A percentile compares a stretch with the other conserved stretches of the same genome.
Evolutionary conservation across 1,140 invertebrate species (phyloP).

Genomic region (Sycophila sp.): DNA sequence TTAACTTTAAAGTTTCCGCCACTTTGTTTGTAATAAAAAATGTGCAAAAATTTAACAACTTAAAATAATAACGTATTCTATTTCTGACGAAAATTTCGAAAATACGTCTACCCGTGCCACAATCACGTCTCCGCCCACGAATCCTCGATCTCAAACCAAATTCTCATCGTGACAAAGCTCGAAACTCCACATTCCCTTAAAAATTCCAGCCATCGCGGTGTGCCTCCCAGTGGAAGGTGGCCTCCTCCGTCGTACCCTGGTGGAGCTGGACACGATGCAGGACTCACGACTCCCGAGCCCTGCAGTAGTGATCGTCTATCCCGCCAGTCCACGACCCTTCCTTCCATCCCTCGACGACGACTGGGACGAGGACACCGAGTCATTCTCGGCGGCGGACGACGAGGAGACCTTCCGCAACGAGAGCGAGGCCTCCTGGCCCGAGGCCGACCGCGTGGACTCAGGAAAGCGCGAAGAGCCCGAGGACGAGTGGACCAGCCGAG

Average conservation of each 20-base stretch:
- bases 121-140: too few relatives aligned
- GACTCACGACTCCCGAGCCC: constrained; percentile 50
- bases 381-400: background rate
- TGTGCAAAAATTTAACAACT: too few relatives aligned
- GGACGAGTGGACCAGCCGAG: too few relatives aligned
- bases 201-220: constrained; percentile 53
- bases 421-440: background rate
- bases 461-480: too few relatives aligned
- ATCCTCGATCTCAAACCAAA: background rate
- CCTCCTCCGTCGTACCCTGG: constrained; percentile 53
- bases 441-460: background rate
- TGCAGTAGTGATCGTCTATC: constrained; percentile 57
- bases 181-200: background rate
- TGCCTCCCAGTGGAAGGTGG: constrained; percentile 62
- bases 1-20: too few relatives aligned
- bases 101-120: too few relatives aligned
- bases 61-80: too few relatives aligned
- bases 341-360: background rate
- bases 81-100: too few relatives aligned
- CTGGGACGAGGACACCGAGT: background rate
- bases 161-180: background rate
- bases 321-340: constrained; percentile 24
- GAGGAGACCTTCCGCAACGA: background rate
- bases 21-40: too few relatives aligned
- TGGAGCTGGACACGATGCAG: constrained; percentile 57